Percentiles rank a stretch among this genome's conserved stretches.
Conservation (phyloP, 2,797 vertebrate genomes). For the Tiaroga cobitis region DNA sequence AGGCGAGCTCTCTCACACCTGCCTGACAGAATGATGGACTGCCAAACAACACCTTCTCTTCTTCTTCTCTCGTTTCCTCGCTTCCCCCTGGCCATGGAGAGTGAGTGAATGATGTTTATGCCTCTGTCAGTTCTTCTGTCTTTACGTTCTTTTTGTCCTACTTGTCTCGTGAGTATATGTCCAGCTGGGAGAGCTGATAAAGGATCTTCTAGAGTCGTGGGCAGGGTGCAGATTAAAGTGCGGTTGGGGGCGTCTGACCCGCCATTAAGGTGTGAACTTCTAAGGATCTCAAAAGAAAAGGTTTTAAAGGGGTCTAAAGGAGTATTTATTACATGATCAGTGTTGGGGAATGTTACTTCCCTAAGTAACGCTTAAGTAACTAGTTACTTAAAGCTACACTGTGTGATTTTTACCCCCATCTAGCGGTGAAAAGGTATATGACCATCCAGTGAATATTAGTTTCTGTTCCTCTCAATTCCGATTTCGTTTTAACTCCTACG, state of each 20-base stretch:
- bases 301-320: neutral
- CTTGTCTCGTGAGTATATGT: conserved; percentile 37
- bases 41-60: conserved; percentile 76
- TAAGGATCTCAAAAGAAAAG: neutral
- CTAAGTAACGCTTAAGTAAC: too few species aligned
- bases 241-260: neutral
- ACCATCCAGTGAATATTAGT: too few species aligned
- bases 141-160: conserved; percentile 47
- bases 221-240: neutral
- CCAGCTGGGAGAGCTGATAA: conserved; percentile 36
- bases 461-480: too few species aligned
- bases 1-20: conserved; percentile 77
- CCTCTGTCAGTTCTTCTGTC: conserved; percentile 49
- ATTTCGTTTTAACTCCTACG: too few species aligned
- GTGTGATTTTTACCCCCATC: too few species aligned
- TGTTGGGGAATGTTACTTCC: too few species aligned
- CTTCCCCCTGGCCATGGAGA: conserved; percentile 70
- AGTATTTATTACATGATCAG: too few species aligned
- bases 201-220: conserved; percentile 1
- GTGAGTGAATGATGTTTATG: conserved; percentile 68
- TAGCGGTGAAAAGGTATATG: too few species aligned
- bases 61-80: conserved; percentile 44
- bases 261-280: neutral
- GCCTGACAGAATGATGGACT: conserved; percentile 81
- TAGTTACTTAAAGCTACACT: too few species aligned